A percentile compares a stretch with the other conserved stretches of the same genome.
Conservation (phyloP, 2,113 vertebrate genomes). For the Lepus timidus region DNA sequence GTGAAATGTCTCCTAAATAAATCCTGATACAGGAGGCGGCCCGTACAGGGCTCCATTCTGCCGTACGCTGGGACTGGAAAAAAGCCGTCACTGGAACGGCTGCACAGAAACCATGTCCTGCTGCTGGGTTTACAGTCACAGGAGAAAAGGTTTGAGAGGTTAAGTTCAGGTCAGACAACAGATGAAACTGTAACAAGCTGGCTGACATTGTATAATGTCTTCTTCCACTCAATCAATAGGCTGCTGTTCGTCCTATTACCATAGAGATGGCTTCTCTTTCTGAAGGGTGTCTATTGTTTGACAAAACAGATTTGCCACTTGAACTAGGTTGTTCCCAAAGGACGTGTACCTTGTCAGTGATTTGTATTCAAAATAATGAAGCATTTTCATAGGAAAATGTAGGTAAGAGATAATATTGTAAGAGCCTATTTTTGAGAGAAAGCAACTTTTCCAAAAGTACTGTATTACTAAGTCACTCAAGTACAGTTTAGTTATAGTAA, state of each 20-base stretch:
- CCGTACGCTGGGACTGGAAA: constrained; percentile 36
- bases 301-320: constrained; percentile 91
- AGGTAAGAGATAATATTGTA: constrained; percentile 63
- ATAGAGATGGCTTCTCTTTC: constrained; percentile 91
- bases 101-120: constrained; percentile 78
- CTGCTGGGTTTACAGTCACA: constrained; percentile 83
- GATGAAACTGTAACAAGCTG: constrained; percentile 93
- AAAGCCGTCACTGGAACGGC: constrained; percentile 71
- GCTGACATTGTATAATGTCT: constrained; percentile 93
- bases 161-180: constrained; percentile 91
- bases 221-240: constrained; percentile 92
- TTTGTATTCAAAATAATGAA: constrained; percentile 89
- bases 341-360: constrained; percentile 92
- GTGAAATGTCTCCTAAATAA: constrained; percentile 75
- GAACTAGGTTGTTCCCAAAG: constrained; percentile 89
- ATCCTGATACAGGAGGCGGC: constrained; percentile 62
- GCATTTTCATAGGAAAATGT: constrained; percentile 88
- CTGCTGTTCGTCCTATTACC: constrained; percentile 91
- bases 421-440: constrained; percentile 59
- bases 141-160: constrained; percentile 90
- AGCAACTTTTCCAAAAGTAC: constrained; percentile 69
- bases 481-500: constrained; percentile 36
- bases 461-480: constrained; percentile 34
- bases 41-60: constrained; percentile 69
- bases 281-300: constrained; percentile 91